Conservation (phyloP, 2,888 invertebrate genomes). For the Brachyptera putata region DNA sequence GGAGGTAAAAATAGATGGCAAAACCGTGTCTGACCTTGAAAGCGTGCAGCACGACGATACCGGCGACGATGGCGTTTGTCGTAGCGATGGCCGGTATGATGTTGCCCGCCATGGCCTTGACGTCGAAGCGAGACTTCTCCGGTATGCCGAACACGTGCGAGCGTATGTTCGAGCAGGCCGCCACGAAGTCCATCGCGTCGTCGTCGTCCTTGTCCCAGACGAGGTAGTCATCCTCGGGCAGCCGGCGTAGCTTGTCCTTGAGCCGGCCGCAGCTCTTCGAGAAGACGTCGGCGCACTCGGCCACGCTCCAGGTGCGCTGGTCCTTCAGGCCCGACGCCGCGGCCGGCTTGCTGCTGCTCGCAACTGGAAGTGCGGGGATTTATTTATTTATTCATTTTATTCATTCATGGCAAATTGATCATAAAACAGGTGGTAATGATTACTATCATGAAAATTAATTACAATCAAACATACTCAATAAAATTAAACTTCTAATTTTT, state of each 20-base stretch:
- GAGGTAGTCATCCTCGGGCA: conserved; percentile 50
- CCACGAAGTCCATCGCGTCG: conserved; percentile 91
- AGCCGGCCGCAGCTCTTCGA: conserved; percentile 61
- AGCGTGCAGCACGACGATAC: conserved; percentile 86
- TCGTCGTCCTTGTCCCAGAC: conserved; percentile 98
- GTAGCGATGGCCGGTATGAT: conserved; percentile 99
- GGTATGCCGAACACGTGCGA: conserved; percentile 85
- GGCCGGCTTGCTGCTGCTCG: conserved; percentile 52
- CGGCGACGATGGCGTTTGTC: conserved; percentile 96
- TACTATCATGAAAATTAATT: no score
- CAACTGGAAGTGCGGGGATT: conserved; percentile 40
- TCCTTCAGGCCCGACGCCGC: conserved; percentile 58
- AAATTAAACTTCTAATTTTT: no score
- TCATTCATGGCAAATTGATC: no score
- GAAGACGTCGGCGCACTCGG: conserved; percentile 70
- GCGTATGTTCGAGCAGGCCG: conserved; percentile 90
- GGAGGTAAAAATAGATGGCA: no score
- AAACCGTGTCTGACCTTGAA: conserved; percentile 54
- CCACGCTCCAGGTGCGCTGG: conserved; percentile 73
- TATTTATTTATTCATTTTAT: no score
- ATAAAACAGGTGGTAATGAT: no score
- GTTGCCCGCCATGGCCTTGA: conserved; percentile 99
- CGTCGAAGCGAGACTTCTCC: conserved; percentile 83
- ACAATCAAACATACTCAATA: no score
- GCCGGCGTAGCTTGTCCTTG: conserved; percentile 53